These are phyloP conservation scores for Pseudorhombus dupliciocellatus DNA, from an alignment of 2,113 vertebrate species.

Conservation along the genomic window DNA sequence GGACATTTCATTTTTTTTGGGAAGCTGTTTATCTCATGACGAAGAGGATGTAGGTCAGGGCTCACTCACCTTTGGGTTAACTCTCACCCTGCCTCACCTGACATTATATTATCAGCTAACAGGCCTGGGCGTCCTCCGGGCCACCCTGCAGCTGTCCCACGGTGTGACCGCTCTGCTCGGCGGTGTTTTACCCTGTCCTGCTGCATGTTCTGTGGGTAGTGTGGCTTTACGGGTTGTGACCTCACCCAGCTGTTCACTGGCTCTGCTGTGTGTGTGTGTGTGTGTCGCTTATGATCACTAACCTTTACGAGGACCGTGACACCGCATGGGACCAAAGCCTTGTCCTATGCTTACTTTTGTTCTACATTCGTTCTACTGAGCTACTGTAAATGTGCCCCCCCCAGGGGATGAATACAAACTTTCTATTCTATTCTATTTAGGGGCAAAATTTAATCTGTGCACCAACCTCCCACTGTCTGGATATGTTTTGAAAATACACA, in stretches of 20 bases:
- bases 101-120: too few relatives aligned
- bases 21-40: not conserved
- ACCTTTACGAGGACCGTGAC: not conserved
- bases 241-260: slow-evolving; percentile 50
- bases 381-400: slow-evolving; percentile 12
- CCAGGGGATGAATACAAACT: too few relatives aligned
- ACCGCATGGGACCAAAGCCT: not conserved
- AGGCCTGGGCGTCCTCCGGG: not conserved
- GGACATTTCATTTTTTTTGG: not conserved
- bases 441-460: too few relatives aligned
- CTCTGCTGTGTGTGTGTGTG: slow-evolving; percentile 17
- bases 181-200: slow-evolving; percentile 19
- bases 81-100: too few relatives aligned
- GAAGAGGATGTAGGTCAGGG: not conserved
- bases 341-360: too few relatives aligned
- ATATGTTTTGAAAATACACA: too few relatives aligned
- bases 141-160: not conserved
- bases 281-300: not conserved
- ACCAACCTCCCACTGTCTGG: too few relatives aligned
- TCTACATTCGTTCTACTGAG: too few relatives aligned
- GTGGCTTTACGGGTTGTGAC: slow-evolving; percentile 59
- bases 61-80: too few relatives aligned
- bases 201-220: slow-evolving; percentile 38
- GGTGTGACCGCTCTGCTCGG: slow-evolving; percentile 9
- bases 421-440: too few relatives aligned